Evolutionary conservation across 2,888 invertebrate species (phyloP).

Genomic region (Physocephala rufipes): DNA sequence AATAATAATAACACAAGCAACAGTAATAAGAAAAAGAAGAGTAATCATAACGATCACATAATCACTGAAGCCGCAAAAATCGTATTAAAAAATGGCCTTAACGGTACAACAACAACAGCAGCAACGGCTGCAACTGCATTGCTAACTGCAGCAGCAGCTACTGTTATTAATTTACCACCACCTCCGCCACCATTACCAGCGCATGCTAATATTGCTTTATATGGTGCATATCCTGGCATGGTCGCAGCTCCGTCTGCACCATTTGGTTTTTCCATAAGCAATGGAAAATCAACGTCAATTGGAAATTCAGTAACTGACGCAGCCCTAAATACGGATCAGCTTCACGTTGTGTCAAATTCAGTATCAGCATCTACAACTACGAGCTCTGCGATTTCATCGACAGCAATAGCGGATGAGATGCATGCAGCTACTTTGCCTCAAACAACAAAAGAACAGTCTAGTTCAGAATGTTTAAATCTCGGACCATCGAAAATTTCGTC

Average conservation of each 20-base stretch:
- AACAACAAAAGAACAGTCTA: slow-evolving; percentile 25
- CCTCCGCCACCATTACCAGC: slow-evolving; percentile 47
- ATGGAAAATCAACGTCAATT: slow-evolving; percentile 34
- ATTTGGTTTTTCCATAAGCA: slow-evolving; percentile 37
- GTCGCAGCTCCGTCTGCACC: slow-evolving; percentile 43
- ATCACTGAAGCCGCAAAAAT: slow-evolving; percentile 58
- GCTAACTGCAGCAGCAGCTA: slow-evolving; percentile 51
- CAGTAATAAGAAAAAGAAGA: slow-evolving; percentile 43
- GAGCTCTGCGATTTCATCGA: slow-evolving; percentile 37
- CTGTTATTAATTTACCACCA: slow-evolving; percentile 49
- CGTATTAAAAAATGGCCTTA: slow-evolving; percentile 60
- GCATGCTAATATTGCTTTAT: slow-evolving; percentile 1
- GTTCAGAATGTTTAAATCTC: slow-evolving; percentile 36
- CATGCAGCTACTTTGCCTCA: slow-evolving; percentile 46
- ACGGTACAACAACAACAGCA: slow-evolving; percentile 53
- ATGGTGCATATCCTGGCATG: slow-evolving; percentile 38
- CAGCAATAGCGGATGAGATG: slow-evolving; percentile 48
- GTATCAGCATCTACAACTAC: slow-evolving; percentile 34
- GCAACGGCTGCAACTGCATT: slow-evolving; percentile 48
- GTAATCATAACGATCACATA: slow-evolving; percentile 50
- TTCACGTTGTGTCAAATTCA: slow-evolving; percentile 33
- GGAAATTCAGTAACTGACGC: slow-evolving; percentile 34
- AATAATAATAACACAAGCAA: slow-evolving; percentile 43
- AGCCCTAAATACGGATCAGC: slow-evolving; percentile 41
- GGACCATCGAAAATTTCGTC: slow-evolving; percentile 22